phyloP scores from a whole-genome alignment of 1,140 invertebrate species.

The Lepidurus arcticus region DNA sequence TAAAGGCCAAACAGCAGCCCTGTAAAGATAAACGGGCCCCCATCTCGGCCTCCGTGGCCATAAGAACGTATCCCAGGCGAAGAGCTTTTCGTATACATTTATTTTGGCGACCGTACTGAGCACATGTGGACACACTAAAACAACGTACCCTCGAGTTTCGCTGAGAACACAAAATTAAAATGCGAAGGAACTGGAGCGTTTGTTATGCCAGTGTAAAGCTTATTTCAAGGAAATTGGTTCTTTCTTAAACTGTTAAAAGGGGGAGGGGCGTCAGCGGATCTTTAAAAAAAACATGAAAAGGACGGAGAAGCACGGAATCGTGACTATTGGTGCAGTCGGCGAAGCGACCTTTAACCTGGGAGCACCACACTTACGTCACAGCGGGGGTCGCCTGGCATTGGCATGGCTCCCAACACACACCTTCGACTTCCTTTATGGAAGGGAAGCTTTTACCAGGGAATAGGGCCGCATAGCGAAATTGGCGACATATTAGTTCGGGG shows the following conservation, averaged over 20 bases:
- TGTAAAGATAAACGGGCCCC: not conserved
- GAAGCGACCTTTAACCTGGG: not conserved
- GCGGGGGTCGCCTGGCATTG: not conserved
- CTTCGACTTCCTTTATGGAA: not conserved
- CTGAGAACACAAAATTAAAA: too few relatives aligned
- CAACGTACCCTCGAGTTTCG: too few relatives aligned
- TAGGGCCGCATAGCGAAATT: not conserved
- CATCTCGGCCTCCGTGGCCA: not conserved
- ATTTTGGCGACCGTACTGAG: too few relatives aligned
- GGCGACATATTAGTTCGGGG: conserved; percentile 8
- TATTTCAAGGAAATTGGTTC: not conserved
- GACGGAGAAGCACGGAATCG: not conserved
- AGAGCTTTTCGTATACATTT: too few relatives aligned
- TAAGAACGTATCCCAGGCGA: not conserved
- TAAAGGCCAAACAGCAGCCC: not conserved
- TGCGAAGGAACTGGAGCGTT: too few relatives aligned
- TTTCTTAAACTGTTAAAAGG: not conserved
- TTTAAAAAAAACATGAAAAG: not conserved
- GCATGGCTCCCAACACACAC: conserved; percentile 7
- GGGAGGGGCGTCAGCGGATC: not conserved
- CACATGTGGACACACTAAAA: too few relatives aligned
- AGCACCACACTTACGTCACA: not conserved
- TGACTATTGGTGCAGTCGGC: conserved; percentile 6
- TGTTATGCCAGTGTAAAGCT: not conserved
- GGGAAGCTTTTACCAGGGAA: not conserved